A percentile compares a stretch with the other conserved stretches of the same genome.
phyloP scores from a whole-genome alignment of 2,888 invertebrate genomes.

The Clusia tigrina region DNA sequence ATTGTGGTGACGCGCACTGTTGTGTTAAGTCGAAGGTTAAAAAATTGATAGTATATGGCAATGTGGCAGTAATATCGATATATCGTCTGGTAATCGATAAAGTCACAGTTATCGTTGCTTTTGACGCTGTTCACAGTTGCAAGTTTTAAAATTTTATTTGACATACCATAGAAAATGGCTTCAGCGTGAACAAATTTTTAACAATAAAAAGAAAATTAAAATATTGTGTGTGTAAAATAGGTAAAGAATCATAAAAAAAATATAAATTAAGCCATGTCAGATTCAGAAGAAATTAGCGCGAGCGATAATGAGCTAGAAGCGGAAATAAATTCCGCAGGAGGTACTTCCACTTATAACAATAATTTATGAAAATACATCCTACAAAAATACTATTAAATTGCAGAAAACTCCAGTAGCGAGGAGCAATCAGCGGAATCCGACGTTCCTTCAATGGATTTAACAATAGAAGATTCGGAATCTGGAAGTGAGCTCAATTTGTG shows the following conservation, averaged over 20 bases:
- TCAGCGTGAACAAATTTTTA: not conserved
- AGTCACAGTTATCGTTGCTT: not conserved
- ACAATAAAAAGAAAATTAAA: not conserved
- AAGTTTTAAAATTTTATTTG: not conserved
- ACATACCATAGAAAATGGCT: not conserved
- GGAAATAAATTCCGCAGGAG: constrained; percentile 15
- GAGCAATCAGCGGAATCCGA: constrained; percentile 1
- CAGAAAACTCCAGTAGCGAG: not conserved
- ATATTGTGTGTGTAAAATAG: not conserved
- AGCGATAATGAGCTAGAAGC: constrained; percentile 34
- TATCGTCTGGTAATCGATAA: too few relatives aligned
- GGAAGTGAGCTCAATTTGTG: too few relatives aligned
- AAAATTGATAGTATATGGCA: too few relatives aligned
- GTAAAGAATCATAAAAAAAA: too few relatives aligned
- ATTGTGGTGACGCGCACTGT: too few relatives aligned
- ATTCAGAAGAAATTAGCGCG: constrained; percentile 28
- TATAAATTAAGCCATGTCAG: constrained; percentile 31
- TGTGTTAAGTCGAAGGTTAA: not conserved
- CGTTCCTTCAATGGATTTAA: constrained; percentile 26
- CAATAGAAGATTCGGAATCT: constrained; percentile 37
- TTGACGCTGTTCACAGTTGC: not conserved
- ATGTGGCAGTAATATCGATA: too few relatives aligned
- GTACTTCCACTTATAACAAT: not conserved
- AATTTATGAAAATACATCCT: not conserved
- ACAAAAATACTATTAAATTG: not conserved